These are phyloP conservation scores for Invenusta paracnida DNA, from an alignment of 2,888 invertebrate species.

Conservation along the genomic window DNA sequence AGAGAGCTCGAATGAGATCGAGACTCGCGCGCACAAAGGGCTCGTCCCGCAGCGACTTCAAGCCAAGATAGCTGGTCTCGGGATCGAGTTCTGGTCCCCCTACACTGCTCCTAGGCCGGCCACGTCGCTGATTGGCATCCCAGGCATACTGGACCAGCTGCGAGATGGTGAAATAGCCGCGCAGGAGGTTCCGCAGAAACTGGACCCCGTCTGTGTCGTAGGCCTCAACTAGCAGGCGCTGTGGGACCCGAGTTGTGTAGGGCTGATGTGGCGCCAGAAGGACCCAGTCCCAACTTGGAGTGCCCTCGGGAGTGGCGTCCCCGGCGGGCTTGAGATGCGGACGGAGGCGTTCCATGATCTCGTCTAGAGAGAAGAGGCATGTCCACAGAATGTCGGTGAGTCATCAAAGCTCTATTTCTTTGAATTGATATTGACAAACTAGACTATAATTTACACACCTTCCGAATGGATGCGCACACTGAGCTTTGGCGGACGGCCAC, in stretches of 20 bases:
- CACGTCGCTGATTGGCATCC: constrained; percentile 37
- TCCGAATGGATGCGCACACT: neutral
- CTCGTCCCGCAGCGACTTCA: constrained; percentile 32
- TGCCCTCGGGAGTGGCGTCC: neutral
- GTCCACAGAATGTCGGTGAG: no score
- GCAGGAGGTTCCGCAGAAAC: constrained; percentile 30
- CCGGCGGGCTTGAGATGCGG: neutral
- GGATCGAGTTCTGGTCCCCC: neutral
- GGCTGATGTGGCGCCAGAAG: constrained; percentile 1
- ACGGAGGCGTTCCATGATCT: neutral
- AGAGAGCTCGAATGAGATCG: constrained; percentile 25
- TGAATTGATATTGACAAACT: no score
- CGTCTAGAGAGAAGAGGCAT: neutral
- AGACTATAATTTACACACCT: no score
- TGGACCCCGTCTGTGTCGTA: constrained; percentile 39
- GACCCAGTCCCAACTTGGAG: neutral
- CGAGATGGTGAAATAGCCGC: neutral
- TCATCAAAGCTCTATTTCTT: no score
- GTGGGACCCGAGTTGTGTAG: neutral
- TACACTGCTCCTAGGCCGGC: constrained; percentile 18
- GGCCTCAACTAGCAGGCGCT: constrained; percentile 35
- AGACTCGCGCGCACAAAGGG: constrained; percentile 38
- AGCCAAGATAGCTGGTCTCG: neutral
- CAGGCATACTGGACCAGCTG: constrained; percentile 32
- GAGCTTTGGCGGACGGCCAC: neutral